Percentiles rank a stretch among this genome's conserved stretches.
Evolutionary conservation across 2,888 invertebrate genomes (phyloP).

Genomic region (Amphipoea oculea): DNA sequence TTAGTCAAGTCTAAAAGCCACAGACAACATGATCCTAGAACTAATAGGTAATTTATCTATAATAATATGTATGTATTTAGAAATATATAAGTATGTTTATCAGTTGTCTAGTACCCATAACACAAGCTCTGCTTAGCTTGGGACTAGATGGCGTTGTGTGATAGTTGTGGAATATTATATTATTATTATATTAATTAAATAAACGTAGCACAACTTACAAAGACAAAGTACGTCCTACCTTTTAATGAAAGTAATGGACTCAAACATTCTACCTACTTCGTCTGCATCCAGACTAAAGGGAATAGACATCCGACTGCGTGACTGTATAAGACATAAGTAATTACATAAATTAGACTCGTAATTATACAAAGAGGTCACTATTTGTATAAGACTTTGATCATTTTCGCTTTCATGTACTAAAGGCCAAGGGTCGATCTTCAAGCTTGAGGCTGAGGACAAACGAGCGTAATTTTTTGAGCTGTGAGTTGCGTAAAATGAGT

Average conservation of each 20-base stretch:
- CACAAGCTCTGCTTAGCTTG: too few species aligned
- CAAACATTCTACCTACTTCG: constrained; percentile 23
- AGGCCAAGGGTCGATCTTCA: background rate
- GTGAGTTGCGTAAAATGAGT: too few species aligned
- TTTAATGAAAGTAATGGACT: constrained; percentile 43
- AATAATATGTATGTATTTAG: too few species aligned
- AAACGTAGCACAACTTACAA: constrained; percentile 26
- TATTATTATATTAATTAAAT: too few species aligned
- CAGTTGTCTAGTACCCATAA: too few species aligned
- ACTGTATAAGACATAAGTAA: background rate
- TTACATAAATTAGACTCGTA: background rate
- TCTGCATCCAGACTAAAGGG: constrained; percentile 11
- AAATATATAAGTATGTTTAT: too few species aligned
- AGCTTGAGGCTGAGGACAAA: too few species aligned
- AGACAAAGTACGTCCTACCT: constrained; percentile 15
- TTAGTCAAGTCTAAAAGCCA: background rate
- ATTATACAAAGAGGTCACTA: background rate
- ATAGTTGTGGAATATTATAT: too few species aligned
- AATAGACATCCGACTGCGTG: background rate
- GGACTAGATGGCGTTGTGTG: too few species aligned
- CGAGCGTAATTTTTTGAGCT: too few species aligned
- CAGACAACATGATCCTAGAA: background rate
- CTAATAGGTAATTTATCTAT: too few species aligned
- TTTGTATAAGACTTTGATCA: background rate
- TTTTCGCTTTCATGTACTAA: background rate